These are phyloP conservation scores for Odontesthes bonariensis DNA, from an alignment of 2,113 vertebrate species.

Conservation along the genomic window DNA sequence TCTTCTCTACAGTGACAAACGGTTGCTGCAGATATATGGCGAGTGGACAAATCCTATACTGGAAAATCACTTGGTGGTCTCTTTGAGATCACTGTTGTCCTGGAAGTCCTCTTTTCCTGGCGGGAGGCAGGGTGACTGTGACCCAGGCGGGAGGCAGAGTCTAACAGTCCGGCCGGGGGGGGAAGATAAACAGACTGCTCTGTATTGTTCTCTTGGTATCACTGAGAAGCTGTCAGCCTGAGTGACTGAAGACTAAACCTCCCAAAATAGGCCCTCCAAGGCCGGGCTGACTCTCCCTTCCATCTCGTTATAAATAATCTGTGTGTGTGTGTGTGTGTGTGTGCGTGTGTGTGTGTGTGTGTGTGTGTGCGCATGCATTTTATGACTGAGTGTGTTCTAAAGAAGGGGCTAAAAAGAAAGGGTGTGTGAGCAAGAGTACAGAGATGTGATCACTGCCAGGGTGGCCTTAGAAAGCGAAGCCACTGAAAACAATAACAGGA, in stretches of 20 bases:
- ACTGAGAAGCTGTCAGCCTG: slow-evolving; percentile 65
- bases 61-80: slow-evolving; percentile 11
- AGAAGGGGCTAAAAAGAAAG: slow-evolving; percentile 25
- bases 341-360: slow-evolving; percentile 33
- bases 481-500: slow-evolving; percentile 78
- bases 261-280: slow-evolving; percentile 76
- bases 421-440: slow-evolving; percentile 34
- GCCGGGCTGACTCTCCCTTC: slow-evolving; percentile 58
- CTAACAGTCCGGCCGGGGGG: slow-evolving; percentile 19
- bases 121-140: slow-evolving; percentile 52
- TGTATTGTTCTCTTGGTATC: slow-evolving; percentile 75
- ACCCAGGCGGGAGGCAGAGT: slow-evolving; percentile 47
- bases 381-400: slow-evolving; percentile 26
- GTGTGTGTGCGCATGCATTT: slow-evolving; percentile 36
- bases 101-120: slow-evolving; percentile 59
- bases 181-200: slow-evolving; percentile 71
- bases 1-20: too few species aligned
- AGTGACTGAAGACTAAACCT: slow-evolving; percentile 71
- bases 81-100: slow-evolving; percentile 26
- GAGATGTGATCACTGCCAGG: slow-evolving; percentile 50
- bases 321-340: slow-evolving; percentile 38
- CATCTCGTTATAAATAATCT: slow-evolving; percentile 79
- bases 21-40: neutral
- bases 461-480: slow-evolving; percentile 54
- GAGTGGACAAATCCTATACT: slow-evolving; percentile 6